Base-by-base conservation (phyloP, 37 sponge, comb jelly and placozoan genomes). In the Beroe forskalii region DNA sequence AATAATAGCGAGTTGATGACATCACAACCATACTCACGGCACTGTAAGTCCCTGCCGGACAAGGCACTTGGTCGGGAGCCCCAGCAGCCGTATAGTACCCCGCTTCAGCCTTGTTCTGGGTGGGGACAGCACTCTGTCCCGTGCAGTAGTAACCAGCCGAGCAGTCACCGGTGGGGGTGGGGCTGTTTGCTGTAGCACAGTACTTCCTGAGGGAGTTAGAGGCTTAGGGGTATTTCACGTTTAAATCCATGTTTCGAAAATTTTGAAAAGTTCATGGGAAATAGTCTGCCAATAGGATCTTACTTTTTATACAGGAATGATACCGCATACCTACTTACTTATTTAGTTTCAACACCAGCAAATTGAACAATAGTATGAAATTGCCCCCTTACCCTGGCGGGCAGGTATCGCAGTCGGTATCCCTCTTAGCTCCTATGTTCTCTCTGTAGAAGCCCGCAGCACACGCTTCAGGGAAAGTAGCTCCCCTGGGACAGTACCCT, bases 131-230 rank as follows among this genome's bases (percentile, higher is more conserved):
- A 31, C 72, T 67, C 27, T 37, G 37, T 20, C 41, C 60, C 19
- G 43, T 80, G 41, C 92, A 91, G 89, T 89, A 91, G 67, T 67
- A 91, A 24, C 92, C 92, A 8, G 92, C 92, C 9, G 2, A 33
- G 31, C 92, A 91, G 23, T 8, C 36, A 24, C 92, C 92, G 19
- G 92, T 89, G 20, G 92, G 92, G 37, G 60, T 32, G 28, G 67
- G 25, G 28, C 40, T 35, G 22, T 60, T 37, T 3, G 28, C 41
- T 30, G 61, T 91, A 32, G 90, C 66, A 24, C 92, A 91, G 66
- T 90, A 91, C 39, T 91, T 32, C 3, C 92, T 80, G 37, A 23
- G 41, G 17, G 89, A n/a, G n/a, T n/a, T n/a, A n/a, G n/a, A n/a
- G n/a, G n/a, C n/a, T n/a, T n/a, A n/a, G n/a, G n/a, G n/a, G n/a